Percentiles rank a stretch among this genome's conserved stretches.
phyloP scores from a whole-genome alignment of 2,113 vertebrate genomes.

The Etia nguti region DNA sequence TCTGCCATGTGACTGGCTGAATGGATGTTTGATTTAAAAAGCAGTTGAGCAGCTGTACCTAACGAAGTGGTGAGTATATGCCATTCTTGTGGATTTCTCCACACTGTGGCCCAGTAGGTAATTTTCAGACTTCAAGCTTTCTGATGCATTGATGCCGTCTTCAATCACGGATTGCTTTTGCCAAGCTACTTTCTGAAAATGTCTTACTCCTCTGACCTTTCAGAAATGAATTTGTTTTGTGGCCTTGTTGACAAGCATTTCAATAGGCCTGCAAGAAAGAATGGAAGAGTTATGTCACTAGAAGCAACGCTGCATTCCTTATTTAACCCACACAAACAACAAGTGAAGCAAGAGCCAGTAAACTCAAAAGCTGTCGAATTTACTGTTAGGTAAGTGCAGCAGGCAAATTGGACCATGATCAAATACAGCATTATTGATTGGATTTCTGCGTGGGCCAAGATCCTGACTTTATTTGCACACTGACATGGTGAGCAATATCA shows the following conservation, averaged over 20 bases:
- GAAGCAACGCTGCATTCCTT: conserved; percentile 30
- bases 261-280: not conserved
- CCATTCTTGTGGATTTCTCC: not conserved
- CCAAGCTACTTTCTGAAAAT: not conserved
- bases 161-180: not conserved
- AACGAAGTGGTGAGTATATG: not conserved
- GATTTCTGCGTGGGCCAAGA: conserved; percentile 56
- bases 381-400: conserved; percentile 53
- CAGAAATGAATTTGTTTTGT: conserved; percentile 51
- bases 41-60: not conserved
- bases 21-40: not conserved
- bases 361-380: conserved; percentile 44
- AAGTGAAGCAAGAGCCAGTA: conserved; percentile 27
- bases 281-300: conserved; percentile 28
- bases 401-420: conserved; percentile 63
- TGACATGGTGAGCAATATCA: conserved; percentile 47
- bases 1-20: not conserved
- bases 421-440: conserved; percentile 63
- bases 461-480: conserved; percentile 57
- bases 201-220: conserved; percentile 44
- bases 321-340: conserved; percentile 45
- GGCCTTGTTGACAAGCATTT: conserved; percentile 40
- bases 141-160: not conserved
- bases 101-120: not conserved
- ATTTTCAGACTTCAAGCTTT: conserved; percentile 2